A percentile compares a stretch with the other conserved stretches of the same genome.
Evolutionary conservation across 2,888 invertebrate genomes (phyloP).

Genomic region (Melikaiella ostensackeni): DNA sequence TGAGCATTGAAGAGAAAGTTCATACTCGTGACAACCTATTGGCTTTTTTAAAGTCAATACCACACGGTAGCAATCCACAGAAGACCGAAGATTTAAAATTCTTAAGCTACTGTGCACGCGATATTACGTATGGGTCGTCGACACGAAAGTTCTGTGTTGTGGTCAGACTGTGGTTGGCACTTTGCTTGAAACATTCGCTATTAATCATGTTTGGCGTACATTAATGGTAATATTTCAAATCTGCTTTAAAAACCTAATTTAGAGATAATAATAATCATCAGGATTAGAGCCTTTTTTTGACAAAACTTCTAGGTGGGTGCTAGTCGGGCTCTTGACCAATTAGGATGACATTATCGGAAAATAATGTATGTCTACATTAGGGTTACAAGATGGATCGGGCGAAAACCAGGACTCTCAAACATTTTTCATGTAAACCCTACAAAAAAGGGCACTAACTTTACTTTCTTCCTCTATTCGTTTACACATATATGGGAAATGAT

Average conservation of each 20-base stretch:
- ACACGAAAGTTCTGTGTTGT: conserved; percentile 53
- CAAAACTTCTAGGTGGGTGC: too few relatives aligned
- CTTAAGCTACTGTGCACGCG: conserved; percentile 54
- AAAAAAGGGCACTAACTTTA: too few relatives aligned
- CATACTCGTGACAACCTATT: conserved; percentile 47
- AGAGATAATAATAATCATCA: too few relatives aligned
- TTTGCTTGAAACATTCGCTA: background rate
- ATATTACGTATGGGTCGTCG: conserved; percentile 57
- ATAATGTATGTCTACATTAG: too few relatives aligned
- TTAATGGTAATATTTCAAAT: conserved; percentile 7
- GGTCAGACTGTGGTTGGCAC: conserved; percentile 52
- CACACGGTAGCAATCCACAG: background rate
- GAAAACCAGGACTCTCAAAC: too few relatives aligned
- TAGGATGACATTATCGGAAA: too few relatives aligned
- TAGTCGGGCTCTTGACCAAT: too few relatives aligned
- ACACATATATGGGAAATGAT: too few relatives aligned
- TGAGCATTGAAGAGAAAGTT: conserved; percentile 26
- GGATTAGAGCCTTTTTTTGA: too few relatives aligned
- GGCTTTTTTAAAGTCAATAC: conserved; percentile 40
- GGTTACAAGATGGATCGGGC: too few relatives aligned
- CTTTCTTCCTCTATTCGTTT: too few relatives aligned
- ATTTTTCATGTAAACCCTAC: too few relatives aligned
- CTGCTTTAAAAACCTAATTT: background rate
- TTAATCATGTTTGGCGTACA: background rate
- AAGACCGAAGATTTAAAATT: conserved; percentile 14